Conservation (phyloP, 2,888 invertebrate genomes). For the Buathra laborator region DNA sequence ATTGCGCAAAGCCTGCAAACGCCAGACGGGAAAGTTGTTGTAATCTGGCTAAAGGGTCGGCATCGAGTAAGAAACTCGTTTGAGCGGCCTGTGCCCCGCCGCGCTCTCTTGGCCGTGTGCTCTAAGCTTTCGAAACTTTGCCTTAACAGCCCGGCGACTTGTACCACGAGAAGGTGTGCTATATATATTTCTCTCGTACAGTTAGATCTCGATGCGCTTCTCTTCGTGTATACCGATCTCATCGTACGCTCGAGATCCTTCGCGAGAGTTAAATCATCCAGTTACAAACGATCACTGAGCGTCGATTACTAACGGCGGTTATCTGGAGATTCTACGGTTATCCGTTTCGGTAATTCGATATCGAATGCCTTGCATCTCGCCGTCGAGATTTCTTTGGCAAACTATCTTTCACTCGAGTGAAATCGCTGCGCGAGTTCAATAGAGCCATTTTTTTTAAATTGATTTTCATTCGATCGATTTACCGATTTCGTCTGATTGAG, state of each 20-base stretch:
- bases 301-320: too few relatives aligned
- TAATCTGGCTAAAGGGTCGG: conserved; percentile 24
- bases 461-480: too few relatives aligned
- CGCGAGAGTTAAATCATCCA: conserved; percentile 18
- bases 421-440: too few relatives aligned
- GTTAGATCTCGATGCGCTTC: neutral
- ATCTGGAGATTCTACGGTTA: too few relatives aligned
- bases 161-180: neutral
- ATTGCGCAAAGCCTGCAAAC: conserved; percentile 92
- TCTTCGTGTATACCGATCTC: neutral
- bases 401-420: too few relatives aligned
- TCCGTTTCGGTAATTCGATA: too few relatives aligned
- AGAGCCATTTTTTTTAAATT: too few relatives aligned
- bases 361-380: too few relatives aligned
- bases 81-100: neutral
- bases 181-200: conserved; percentile 1
- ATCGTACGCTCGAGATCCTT: conserved; percentile 7
- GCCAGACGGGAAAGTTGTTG: conserved; percentile 21
- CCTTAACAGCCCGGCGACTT: conserved; percentile 14
- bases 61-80: conserved; percentile 24
- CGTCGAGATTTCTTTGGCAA: too few relatives aligned
- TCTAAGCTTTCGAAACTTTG: conserved; percentile 52
- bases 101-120: neutral
- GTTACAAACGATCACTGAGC: conserved; percentile 26
- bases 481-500: too few relatives aligned